Percentiles rank a stretch among this genome's conserved stretches.
Conservation (phyloP, 1,140 invertebrate species). For the Nephila pilipes region DNA sequence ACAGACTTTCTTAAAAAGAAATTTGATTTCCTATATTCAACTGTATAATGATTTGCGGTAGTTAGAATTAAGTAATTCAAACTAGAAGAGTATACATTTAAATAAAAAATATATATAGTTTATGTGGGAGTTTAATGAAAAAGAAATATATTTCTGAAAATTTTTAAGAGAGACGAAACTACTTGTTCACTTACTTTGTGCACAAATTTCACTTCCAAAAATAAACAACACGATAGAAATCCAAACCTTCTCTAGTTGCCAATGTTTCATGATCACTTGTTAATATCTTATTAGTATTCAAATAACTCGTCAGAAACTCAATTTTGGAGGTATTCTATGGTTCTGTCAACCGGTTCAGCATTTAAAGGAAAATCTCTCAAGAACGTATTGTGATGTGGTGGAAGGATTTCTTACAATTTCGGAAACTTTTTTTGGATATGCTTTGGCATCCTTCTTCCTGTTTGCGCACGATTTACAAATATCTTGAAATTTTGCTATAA, state of each 20-base stretch:
- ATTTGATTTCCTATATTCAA: too few species aligned
- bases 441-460: constrained; percentile 27
- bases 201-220: background rate
- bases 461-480: background rate
- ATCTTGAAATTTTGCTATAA: background rate
- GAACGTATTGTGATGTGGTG: background rate
- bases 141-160: too few species aligned
- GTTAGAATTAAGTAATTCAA: too few species aligned
- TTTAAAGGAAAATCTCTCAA: background rate
- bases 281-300: background rate
- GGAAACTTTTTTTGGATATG: background rate
- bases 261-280: background rate
- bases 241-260: background rate
- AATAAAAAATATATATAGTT: too few species aligned
- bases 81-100: too few species aligned
- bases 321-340: background rate
- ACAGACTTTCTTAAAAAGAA: too few species aligned
- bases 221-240: background rate
- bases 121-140: too few species aligned
- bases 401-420: constrained; percentile 42
- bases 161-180: too few species aligned
- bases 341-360: background rate
- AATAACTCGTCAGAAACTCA: background rate
- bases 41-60: too few species aligned
- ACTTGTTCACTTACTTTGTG: background rate